Evolutionary conservation across 2,113 vertebrate species (phyloP).

Genomic region (Mungos mungo): DNA sequence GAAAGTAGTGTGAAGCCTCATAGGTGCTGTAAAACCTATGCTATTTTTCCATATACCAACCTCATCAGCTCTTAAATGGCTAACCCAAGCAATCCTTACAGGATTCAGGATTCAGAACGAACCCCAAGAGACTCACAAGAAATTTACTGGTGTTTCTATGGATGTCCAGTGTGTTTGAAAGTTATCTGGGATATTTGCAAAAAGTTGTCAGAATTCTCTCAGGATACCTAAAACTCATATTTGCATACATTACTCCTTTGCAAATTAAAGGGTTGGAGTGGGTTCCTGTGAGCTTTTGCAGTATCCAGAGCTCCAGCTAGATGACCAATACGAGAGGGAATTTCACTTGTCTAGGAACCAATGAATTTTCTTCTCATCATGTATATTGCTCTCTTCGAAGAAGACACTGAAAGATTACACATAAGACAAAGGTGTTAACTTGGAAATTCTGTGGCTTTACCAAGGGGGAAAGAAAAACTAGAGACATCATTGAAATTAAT

Average conservation of each 20-base stretch:
- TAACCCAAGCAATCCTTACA: conserved; percentile 22
- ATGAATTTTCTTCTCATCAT: background rate
- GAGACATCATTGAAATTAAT: background rate
- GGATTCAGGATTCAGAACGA: background rate
- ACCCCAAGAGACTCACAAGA: conserved; percentile 45
- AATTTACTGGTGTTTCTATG: conserved; percentile 31
- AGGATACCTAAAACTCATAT: conserved; percentile 31
- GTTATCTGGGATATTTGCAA: conserved; percentile 51
- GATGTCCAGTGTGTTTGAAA: conserved; percentile 36
- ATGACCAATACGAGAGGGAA: accelerated
- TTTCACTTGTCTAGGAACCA: background rate
- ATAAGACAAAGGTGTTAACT: background rate
- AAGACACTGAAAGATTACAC: background rate
- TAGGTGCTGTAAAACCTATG: conserved; percentile 14
- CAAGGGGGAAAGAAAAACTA: background rate
- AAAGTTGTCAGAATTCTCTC: background rate
- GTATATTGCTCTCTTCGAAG: background rate
- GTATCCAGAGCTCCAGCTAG: background rate
- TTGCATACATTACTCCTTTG: conserved; percentile 17
- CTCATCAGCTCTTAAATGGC: background rate
- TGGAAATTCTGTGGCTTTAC: conserved; percentile 10
- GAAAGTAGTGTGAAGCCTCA: background rate
- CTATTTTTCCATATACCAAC: conserved; percentile 37
- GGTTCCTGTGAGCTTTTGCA: background rate
- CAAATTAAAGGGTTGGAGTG: conserved; percentile 14